phyloP scores from a whole-genome alignment of 2,113 vertebrate species.

The Mastomys natalensis region DNA sequence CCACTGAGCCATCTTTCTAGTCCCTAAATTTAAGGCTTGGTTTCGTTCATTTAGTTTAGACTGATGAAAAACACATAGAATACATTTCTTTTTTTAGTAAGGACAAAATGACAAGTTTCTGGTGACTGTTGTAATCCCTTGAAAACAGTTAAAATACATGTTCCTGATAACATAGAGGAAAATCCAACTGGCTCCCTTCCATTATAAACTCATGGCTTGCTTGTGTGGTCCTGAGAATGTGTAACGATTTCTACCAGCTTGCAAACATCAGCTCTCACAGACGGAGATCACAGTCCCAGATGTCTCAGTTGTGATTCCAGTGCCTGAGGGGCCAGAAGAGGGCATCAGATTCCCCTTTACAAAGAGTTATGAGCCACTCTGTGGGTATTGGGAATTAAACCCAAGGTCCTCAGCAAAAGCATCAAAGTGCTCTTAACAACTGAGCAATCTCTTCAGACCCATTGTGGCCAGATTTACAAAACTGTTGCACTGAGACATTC shows the following conservation, averaged over 20 bases:
- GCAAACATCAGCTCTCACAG: neutral
- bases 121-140: neutral
- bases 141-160: neutral
- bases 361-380: neutral
- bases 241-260: neutral
- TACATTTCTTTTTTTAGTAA: neutral
- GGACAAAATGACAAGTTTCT: neutral
- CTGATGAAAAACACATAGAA: neutral
- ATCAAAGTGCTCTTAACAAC: neutral
- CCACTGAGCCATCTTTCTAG: neutral
- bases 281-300: neutral
- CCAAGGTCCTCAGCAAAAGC: neutral
- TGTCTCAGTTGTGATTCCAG: neutral
- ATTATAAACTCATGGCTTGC: neutral
- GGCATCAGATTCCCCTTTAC: neutral
- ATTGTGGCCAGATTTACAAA: neutral
- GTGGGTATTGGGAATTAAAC: neutral
- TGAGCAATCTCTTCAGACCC: neutral
- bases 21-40: neutral
- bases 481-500: neutral
- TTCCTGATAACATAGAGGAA: neutral
- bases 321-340: neutral
- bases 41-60: constrained; percentile 33
- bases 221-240: neutral
- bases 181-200: neutral